A percentile compares a stretch with the other conserved stretches of the same genome.
Evolutionary conservation across 2,113 vertebrate species (phyloP).

Genomic region (Osmerus eperlanus): DNA sequence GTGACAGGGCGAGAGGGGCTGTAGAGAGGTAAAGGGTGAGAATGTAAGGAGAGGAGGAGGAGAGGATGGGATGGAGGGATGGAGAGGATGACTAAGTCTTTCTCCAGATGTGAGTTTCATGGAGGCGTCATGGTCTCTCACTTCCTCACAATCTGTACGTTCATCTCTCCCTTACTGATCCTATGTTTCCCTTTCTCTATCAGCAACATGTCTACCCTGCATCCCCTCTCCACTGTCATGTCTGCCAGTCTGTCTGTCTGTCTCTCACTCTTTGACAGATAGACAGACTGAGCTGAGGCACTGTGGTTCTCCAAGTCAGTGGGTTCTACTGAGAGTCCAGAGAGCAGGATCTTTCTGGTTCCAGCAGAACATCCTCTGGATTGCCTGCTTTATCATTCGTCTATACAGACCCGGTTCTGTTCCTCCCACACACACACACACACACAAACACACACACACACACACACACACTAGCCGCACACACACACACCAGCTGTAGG

Average conservation of each 20-base stretch:
- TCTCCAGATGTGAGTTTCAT: slow-evolving; percentile 22
- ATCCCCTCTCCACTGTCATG: not conserved
- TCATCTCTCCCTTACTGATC: too few relatives aligned
- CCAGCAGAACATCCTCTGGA: too few relatives aligned
- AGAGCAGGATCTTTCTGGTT: too few relatives aligned
- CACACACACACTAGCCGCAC: not conserved
- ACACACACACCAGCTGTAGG: not conserved
- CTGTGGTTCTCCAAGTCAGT: too few relatives aligned
- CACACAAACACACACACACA: not conserved
- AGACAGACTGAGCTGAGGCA: too few relatives aligned
- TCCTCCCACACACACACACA: slow-evolving; percentile 1
- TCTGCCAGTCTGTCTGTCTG: slow-evolving; percentile 8
- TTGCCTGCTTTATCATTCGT: too few relatives aligned
- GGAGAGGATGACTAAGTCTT: slow-evolving; percentile 32
- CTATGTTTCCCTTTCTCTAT: too few relatives aligned
- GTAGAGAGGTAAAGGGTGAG: slow-evolving; percentile 5
- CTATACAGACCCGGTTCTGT: too few relatives aligned
- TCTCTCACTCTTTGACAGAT: slow-evolving; percentile 5
- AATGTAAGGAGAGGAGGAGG: slow-evolving; percentile 7
- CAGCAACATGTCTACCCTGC: too few relatives aligned
- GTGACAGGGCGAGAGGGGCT: too few relatives aligned
- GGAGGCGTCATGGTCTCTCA: slow-evolving; percentile 4
- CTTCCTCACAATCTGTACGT: not conserved
- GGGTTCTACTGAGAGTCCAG: too few relatives aligned
- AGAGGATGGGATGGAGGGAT: slow-evolving; percentile 2